phyloP scores from a whole-genome alignment of 1,140 invertebrate species.

The Rhynchophorus ferrugineus region DNA sequence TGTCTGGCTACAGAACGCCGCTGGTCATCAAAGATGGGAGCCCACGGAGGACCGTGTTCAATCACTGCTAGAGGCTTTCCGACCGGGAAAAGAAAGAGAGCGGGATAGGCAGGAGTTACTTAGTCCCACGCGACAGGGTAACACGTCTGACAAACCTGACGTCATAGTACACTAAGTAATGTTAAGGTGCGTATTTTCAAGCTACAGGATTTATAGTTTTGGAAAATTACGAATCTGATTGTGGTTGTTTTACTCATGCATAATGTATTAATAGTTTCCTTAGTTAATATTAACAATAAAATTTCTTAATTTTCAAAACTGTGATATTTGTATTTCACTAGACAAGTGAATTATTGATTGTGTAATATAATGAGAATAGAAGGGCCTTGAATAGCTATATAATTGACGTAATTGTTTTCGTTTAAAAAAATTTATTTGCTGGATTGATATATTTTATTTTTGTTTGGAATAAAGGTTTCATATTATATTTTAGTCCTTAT shows the following conservation, averaged over 20 bases:
- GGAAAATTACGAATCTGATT: neutral
- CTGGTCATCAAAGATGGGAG: slow-evolving; percentile 79
- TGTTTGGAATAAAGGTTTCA: neutral
- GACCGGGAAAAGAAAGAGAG: slow-evolving; percentile 70
- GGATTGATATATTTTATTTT: neutral
- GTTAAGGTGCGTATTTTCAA: neutral
- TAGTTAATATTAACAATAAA: no score
- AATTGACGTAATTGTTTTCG: no score
- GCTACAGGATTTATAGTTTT: neutral
- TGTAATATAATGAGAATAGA: no score
- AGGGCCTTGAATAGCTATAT: no score
- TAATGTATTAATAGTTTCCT: no score
- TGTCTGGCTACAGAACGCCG: slow-evolving; percentile 89
- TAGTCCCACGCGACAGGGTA: slow-evolving; percentile 48
- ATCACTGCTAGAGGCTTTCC: slow-evolving; percentile 74
- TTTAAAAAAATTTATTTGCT: neutral
- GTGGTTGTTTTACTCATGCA: no score
- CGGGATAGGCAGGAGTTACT: slow-evolving; percentile 64
- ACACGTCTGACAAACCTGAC: slow-evolving; percentile 34
- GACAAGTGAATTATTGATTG: no score
- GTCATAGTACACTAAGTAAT: slow-evolving; percentile 33
- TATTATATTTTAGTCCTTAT: neutral
- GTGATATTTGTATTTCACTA: no score
- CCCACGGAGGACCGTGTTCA: slow-evolving; percentile 85
- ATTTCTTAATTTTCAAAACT: no score